Evolutionary conservation across 2,888 invertebrate genomes (phyloP).

Genomic region (Melitaea athalia): DNA sequence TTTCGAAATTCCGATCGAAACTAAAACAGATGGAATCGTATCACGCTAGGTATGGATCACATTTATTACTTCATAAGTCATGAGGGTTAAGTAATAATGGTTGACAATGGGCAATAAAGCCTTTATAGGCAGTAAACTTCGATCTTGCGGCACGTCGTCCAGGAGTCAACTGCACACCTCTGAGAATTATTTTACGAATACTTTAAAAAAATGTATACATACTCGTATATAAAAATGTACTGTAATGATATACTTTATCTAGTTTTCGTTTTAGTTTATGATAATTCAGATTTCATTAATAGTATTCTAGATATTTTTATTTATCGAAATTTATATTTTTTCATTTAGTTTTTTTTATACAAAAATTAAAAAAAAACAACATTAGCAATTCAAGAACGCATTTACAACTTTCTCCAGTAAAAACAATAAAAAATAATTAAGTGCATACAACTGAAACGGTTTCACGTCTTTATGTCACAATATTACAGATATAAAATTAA

Average conservation of each 20-base stretch:
- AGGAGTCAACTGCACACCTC: conserved; percentile 64
- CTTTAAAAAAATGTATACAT: neutral
- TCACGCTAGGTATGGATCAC: conserved; percentile 68
- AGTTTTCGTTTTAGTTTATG: too few species aligned
- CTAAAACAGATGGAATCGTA: conserved; percentile 48
- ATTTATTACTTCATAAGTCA: conserved; percentile 82
- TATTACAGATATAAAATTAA: conserved; percentile 38
- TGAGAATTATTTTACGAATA: conserved; percentile 46
- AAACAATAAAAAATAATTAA: neutral
- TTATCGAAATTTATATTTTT: too few species aligned
- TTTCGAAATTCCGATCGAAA: conserved; percentile 5
- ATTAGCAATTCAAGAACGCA: neutral
- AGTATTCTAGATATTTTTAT: too few species aligned
- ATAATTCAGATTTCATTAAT: too few species aligned
- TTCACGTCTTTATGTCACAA: conserved; percentile 38
- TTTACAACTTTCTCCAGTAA: neutral
- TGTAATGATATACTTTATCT: too few species aligned
- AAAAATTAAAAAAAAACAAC: too few species aligned
- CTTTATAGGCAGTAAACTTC: conserved; percentile 80
- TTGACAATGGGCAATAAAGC: conserved; percentile 81
- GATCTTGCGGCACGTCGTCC: conserved; percentile 69
- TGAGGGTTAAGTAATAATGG: conserved; percentile 81
- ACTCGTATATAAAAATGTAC: too few species aligned
- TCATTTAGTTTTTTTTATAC: too few species aligned
- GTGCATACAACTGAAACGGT: neutral